Evolutionary conservation across 2,113 vertebrate species (phyloP), one percentile per base, ranked within the genome.

Genomic region (Oncorhynchus masou): DNA sequence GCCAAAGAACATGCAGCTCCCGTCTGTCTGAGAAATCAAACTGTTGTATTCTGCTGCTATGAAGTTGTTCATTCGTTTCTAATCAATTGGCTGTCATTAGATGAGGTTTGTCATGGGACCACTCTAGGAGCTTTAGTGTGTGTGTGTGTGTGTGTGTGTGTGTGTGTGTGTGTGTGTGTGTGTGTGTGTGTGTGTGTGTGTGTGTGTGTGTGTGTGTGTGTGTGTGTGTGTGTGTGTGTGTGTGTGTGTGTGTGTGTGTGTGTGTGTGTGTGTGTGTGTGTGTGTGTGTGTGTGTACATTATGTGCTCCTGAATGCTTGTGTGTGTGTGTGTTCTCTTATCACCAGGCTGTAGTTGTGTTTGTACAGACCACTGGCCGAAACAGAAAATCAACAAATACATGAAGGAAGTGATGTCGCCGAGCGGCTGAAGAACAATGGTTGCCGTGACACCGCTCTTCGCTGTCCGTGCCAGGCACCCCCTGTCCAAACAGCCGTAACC

Each of bases 1-100:
- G 80, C 60, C 59, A 80, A 73, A 81, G 78, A 88, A 81, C 81
- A 79, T 76, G 78, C 84, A 76, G 39, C 73, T 80, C 60, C 0
- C 31, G 1, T 20, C 68, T 13, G 39, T 25, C 45, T 15, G 11
- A 49, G n/a, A 54, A 71, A 11, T 27, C 12, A n/a, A 77, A 79
- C 78, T 60, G 25, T 60, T 77, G 74, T 13, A 24, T 81, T 80
- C 86, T 82, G 79, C 83, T 62, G 68, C 59, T 27, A 29, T 27
- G 25, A 4, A 6, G 25, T 9, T 48, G 22, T 51, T 75, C 24
- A 59, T 72, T n/a, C n/a, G 51, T n/a, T 65, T 24, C 64, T 48
- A n/a, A 24, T 62, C n/a, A 22, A n/a, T 11, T 11, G 48, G 65
- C 15, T 59, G 54, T 69, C 57, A 12, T n/a, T 68, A 25, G 54